Evolutionary conservation across 1,140 invertebrate species (phyloP).

Genomic region (Monochamus saltuarius): DNA sequence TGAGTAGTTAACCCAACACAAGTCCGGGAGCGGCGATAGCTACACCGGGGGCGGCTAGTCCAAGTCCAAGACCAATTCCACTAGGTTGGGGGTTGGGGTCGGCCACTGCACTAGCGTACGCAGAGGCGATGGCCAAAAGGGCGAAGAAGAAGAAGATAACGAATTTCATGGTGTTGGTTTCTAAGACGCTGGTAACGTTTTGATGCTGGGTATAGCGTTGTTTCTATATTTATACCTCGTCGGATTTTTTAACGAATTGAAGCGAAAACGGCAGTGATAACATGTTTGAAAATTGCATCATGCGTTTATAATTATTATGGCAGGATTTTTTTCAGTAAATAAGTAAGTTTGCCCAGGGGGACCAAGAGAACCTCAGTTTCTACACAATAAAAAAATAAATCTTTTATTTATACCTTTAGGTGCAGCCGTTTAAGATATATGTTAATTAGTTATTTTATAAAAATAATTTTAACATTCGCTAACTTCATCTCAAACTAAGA

Average conservation of each 20-base stretch:
- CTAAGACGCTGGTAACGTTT: constrained; percentile 1
- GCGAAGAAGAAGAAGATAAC: constrained; percentile 26
- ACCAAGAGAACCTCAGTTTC: too few relatives aligned
- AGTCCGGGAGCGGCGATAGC: constrained; percentile 20
- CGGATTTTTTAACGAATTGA: not conserved
- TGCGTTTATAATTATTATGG: too few relatives aligned
- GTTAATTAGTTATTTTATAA: too few relatives aligned
- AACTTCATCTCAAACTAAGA: too few relatives aligned
- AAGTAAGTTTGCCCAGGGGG: too few relatives aligned
- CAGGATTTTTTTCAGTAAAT: too few relatives aligned
- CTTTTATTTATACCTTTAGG: too few relatives aligned
- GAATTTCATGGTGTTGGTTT: constrained; percentile 27
- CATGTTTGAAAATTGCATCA: too few relatives aligned
- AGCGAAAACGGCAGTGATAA: too few relatives aligned
- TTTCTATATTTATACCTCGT: not conserved
- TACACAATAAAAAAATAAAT: too few relatives aligned
- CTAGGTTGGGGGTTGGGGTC: constrained; percentile 6
- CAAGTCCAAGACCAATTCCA: constrained; percentile 7
- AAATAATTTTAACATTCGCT: too few relatives aligned
- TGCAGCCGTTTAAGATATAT: too few relatives aligned
- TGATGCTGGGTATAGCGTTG: not conserved
- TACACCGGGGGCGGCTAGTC: not conserved
- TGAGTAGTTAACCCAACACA: constrained; percentile 18
- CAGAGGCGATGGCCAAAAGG: constrained; percentile 21
- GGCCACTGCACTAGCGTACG: constrained; percentile 27